These are phyloP conservation scores for Nannobrachium achirus DNA, from an alignment of 2,113 vertebrate species.

Conservation along the genomic window DNA sequence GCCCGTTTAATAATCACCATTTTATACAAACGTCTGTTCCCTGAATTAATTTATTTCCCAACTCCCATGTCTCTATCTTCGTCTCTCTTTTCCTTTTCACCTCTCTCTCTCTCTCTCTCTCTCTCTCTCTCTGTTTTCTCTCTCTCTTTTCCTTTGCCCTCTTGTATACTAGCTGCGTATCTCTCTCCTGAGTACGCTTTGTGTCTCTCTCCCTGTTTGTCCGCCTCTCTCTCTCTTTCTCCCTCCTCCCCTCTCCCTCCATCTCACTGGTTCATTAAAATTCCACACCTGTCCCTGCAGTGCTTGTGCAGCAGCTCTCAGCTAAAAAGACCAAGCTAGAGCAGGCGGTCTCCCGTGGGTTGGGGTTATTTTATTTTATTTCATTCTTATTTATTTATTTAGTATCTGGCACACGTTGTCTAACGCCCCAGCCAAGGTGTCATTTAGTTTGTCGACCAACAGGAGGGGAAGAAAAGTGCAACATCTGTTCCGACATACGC, in stretches of 20 bases:
- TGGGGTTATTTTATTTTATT: conserved; percentile 63
- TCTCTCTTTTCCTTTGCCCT: background rate
- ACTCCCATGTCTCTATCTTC: background rate
- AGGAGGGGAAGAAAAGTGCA: conserved; percentile 50
- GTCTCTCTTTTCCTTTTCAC: background rate
- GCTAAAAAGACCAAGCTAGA: conserved; percentile 82
- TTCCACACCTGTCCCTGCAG: conserved; percentile 81
- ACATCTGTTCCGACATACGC: conserved; percentile 6
- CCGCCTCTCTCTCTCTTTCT: background rate
- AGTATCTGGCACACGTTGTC: conserved; percentile 85
- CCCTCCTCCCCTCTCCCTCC: background rate
- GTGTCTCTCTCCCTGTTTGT: conserved; percentile 6
- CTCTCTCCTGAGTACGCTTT: background rate
- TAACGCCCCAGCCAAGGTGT: conserved; percentile 80
- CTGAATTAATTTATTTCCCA: too few relatives aligned
- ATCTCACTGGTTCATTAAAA: conserved; percentile 77
- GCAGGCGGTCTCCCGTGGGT: conserved; percentile 81
- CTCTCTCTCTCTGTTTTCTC: background rate
- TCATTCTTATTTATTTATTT: conserved; percentile 81
- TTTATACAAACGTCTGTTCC: too few relatives aligned
- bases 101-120: background rate
- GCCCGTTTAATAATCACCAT: too few relatives aligned
- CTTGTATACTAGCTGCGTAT: background rate
- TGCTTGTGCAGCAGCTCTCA: conserved; percentile 79
- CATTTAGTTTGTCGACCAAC: conserved; percentile 75